Percentiles rank a stretch among this genome's conserved stretches.
Evolutionary conservation across 2,797 vertebrate genomes (phyloP).

Genomic region (Luscinia luscinia): DNA sequence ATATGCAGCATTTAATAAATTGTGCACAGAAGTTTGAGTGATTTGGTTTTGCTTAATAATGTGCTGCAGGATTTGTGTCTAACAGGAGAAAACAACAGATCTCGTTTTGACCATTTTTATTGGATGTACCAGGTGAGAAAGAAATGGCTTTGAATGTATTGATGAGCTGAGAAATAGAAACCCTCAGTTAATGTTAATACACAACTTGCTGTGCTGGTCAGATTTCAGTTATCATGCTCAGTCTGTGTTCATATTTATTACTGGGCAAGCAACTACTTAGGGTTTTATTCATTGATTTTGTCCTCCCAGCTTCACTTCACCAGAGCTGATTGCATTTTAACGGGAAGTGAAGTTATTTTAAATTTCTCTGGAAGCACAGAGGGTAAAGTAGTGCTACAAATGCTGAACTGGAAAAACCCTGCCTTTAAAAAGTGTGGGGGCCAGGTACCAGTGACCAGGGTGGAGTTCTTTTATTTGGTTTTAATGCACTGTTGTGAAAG

Average conservation of each 20-base stretch:
- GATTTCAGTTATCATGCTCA: neutral
- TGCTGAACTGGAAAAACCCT: neutral
- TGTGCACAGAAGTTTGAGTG: neutral
- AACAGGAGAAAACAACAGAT: rapidly evolving
- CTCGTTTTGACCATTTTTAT: neutral
- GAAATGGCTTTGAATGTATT: neutral
- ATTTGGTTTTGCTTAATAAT: neutral
- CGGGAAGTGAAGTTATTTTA: neutral
- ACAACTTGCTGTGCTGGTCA: neutral
- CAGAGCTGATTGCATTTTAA: neutral
- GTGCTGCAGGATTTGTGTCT: neutral
- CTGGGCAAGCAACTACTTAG: neutral
- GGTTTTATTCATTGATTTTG: neutral
- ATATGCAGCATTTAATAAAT: neutral
- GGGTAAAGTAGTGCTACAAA: neutral
- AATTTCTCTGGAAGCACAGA: neutral
- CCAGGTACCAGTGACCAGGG: rapidly evolving
- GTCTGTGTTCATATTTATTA: neutral
- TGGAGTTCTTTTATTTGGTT: neutral
- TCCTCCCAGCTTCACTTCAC: neutral
- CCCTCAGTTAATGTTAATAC: neutral
- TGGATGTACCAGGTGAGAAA: neutral
- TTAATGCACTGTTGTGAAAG: neutral
- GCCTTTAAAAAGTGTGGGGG: neutral
- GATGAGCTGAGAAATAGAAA: neutral